Evolutionary conservation across 1,140 invertebrate species (phyloP), one percentile per base, ranked within the genome.

Genomic region (Calycopis cecrops): DNA sequence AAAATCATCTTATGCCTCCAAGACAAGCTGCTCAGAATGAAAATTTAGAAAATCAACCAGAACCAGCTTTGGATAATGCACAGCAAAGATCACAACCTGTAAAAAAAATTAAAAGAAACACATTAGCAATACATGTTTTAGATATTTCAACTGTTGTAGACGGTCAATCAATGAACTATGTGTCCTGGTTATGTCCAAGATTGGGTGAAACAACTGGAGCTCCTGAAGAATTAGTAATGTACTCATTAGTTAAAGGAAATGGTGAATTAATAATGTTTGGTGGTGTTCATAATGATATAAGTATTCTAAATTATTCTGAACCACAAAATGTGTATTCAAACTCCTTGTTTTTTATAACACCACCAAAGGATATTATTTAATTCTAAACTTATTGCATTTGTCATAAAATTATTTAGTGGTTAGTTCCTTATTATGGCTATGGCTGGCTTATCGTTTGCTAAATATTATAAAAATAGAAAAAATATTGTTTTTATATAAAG

Each of bases 261-360:
- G 95, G 94, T 14, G 97, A 99, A 89, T 79, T 99, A 11, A 94
- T 99, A 48, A 93, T 99, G 88, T 99, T 99, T 90, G 97, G 97
- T 11, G 97, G 97, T 52, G 94, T 98, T 55, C 91, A 94, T 64
- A 96, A 95, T 79, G 94, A 96, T 74, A 83, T 85, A 52, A 84
- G 81, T 65, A 69, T 85, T 73, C 77, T 63, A 77, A 89, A 82
- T 76, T 88, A 79, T 58, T 87, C 72, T 61, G 89, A 87, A 61
- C 89, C 91, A 79, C 79, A 84, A 65, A 80, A 72, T 62, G 82
- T 93, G 79, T 94, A 95, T 63, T 95, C 93, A 40, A 95, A 95
- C 85, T 92, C 93, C 62, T 87, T 95, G 63, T 90, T 95, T 89
- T 95, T 95, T 80, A 92, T 96, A 57, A 92, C 91, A 72, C 90